Base-by-base conservation (phyloP, 2,797 vertebrate genomes). In the Rhincodon typus region DNA sequence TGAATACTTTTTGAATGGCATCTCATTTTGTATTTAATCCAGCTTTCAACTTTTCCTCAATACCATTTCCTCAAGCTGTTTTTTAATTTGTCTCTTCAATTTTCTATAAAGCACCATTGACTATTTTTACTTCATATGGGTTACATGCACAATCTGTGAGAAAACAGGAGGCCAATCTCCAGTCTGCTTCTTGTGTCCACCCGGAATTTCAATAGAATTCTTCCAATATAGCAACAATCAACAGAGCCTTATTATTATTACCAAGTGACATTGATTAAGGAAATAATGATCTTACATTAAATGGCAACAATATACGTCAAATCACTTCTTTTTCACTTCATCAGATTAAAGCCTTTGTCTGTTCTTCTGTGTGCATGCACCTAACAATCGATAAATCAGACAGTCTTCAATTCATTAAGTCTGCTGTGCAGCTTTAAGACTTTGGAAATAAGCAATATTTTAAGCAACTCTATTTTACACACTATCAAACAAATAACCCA, bases 61-160 rank as follows among this genome's bases (percentile, higher is more conserved):
- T 23, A 46, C 67, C 67, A 94, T 34, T 94, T 94, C 46, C 42
- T 53, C 15, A 74, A 95, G 46, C 69, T 50, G 69, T 21, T 67
- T 70, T 95, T 25, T 53, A 74, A 95, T 74, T 77, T 95, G 69
- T 95, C 94, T 50, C 94, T 50, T 95, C 94, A 95, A 77, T 50
- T 95, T 53, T 53, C 94, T n/a, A 57, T 53, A 95, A 77, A 93
- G 66, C 62, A 42, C 50, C 13, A 15, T 8, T 50, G 70, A 4
- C 70, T 77, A 94, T 46, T 77, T 95, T 74, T 74, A 70, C 23
- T 5, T 94, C 66, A 94, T 1, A 13, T 72, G 67, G 38, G 66
- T 70, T 46, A 94, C 69, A 94, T 72, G 13, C 30, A 74, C 69
- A 94, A 94, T 62, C 87, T 90, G 53, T 30, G 42, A 42, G 70